Percentiles rank a stretch among this genome's conserved stretches.
Conservation (phyloP, 1,140 invertebrate genomes). For the Lordiphosa clarofinis region DNA sequence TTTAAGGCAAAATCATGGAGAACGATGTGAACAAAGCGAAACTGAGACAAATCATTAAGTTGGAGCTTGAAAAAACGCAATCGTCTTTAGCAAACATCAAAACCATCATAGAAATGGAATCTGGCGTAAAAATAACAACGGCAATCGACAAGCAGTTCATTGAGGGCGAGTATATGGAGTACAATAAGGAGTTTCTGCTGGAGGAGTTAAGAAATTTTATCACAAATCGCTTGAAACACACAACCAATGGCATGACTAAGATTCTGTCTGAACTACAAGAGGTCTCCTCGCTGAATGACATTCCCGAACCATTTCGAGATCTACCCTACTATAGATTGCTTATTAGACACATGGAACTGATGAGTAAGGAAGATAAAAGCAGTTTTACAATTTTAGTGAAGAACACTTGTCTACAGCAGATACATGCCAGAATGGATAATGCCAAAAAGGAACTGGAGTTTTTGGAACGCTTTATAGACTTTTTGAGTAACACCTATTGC, state of each 20-base stretch:
- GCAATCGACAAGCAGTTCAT: constrained; percentile 1
- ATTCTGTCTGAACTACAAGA: not conserved
- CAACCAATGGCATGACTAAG: not conserved
- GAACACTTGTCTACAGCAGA: not conserved
- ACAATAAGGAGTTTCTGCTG: constrained; percentile 1
- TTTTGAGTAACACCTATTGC: not conserved
- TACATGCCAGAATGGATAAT: not conserved
- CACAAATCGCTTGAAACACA: not conserved
- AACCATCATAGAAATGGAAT: not conserved
- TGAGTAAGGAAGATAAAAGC: not conserved
- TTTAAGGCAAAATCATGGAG: constrained; percentile 6
- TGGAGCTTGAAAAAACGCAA: not conserved
- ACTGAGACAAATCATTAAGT: not conserved
- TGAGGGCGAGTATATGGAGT: not conserved
- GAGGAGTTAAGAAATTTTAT: not conserved
- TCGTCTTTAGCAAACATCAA: not conserved
- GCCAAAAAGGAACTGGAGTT: not conserved
- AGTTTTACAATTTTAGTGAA: not conserved
- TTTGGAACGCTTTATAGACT: not conserved
- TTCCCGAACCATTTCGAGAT: not conserved
- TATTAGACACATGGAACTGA: not conserved
- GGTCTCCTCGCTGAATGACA: not conserved
- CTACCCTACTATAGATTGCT: not conserved
- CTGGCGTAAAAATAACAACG: not conserved
- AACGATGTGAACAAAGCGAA: not conserved